Evolutionary conservation across 2,888 invertebrate species (phyloP).

Genomic region (Dasysyrphus albostriatus): DNA sequence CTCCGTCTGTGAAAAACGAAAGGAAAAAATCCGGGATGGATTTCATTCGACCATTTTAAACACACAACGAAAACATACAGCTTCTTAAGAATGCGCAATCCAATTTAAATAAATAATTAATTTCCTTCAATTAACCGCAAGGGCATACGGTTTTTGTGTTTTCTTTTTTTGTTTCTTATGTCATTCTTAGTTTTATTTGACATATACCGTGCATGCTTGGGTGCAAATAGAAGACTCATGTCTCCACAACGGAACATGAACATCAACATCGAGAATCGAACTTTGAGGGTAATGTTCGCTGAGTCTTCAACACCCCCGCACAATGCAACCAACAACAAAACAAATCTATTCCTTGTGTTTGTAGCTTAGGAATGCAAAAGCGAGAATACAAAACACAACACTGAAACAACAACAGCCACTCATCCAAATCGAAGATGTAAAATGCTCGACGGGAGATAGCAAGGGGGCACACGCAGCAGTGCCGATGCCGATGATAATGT

Average conservation of each 20-base stretch:
- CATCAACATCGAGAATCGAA: constrained; percentile 46
- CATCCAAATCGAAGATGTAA: constrained; percentile 70
- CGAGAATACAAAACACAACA: constrained; percentile 43
- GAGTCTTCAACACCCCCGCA: constrained; percentile 63
- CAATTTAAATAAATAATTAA: constrained; percentile 84
- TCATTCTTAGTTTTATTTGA: constrained; percentile 48
- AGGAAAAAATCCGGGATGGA: constrained; percentile 10
- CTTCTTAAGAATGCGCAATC: constrained; percentile 77
- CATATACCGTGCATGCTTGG: constrained; percentile 54
- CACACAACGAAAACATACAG: constrained; percentile 28
- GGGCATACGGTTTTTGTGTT: constrained; percentile 76
- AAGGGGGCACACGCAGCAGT: constrained; percentile 22
- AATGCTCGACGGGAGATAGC: constrained; percentile 37
- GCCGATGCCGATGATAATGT: neutral
- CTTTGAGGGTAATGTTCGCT: constrained; percentile 52
- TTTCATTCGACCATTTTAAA: constrained; percentile 42
- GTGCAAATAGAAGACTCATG: constrained; percentile 56
- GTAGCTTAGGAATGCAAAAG: constrained; percentile 64
- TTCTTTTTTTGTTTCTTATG: constrained; percentile 9
- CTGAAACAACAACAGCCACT: constrained; percentile 57
- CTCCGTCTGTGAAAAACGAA: constrained; percentile 14
- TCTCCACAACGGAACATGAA: constrained; percentile 58
- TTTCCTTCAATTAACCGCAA: constrained; percentile 82
- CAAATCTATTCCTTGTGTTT: constrained; percentile 47
- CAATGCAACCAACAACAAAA: constrained; percentile 31